Conservation (phyloP, 1,140 invertebrate genomes). For the Octopus bimaculoides region DNA sequence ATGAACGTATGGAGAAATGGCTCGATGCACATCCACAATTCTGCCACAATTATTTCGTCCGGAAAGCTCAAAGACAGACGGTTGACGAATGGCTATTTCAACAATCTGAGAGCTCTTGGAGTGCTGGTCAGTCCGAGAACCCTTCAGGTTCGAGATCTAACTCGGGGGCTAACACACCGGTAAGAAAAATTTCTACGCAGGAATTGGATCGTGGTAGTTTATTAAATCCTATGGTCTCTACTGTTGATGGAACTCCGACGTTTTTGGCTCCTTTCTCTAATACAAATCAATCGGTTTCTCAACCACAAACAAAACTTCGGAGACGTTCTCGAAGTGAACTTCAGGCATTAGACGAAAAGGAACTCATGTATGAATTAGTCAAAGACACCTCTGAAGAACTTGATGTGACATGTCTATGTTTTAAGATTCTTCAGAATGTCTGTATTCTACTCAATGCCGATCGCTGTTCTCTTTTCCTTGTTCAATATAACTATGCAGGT, state of each 20-base stretch:
- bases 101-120: constrained; percentile 55
- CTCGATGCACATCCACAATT: constrained; percentile 95
- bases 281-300: constrained; percentile 31
- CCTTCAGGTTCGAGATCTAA: constrained; percentile 57
- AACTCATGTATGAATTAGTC: constrained; percentile 93
- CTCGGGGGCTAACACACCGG: constrained; percentile 65
- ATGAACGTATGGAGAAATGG: constrained; percentile 65
- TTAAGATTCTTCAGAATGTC: constrained; percentile 95
- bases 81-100: constrained; percentile 80
- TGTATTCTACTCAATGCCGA: constrained; percentile 88
- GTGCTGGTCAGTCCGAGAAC: constrained; percentile 71
- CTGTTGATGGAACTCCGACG: constrained; percentile 84
- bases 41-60: constrained; percentile 90
- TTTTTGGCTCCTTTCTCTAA: constrained; percentile 65
- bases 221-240: constrained; percentile 84
- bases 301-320: constrained; percentile 18
- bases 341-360: constrained; percentile 84
- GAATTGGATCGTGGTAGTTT: constrained; percentile 90
- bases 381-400: constrained; percentile 96
- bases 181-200: constrained; percentile 92
- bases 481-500: constrained; percentile 65
- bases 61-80: constrained; percentile 86
- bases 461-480: constrained; percentile 87
- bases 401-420: constrained; percentile 87
- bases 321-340: constrained; percentile 70